Evolutionary conservation across 2,888 invertebrate species (phyloP), one percentile per base, ranked within the genome.

Genomic region (Amphiduros pacificus): DNA sequence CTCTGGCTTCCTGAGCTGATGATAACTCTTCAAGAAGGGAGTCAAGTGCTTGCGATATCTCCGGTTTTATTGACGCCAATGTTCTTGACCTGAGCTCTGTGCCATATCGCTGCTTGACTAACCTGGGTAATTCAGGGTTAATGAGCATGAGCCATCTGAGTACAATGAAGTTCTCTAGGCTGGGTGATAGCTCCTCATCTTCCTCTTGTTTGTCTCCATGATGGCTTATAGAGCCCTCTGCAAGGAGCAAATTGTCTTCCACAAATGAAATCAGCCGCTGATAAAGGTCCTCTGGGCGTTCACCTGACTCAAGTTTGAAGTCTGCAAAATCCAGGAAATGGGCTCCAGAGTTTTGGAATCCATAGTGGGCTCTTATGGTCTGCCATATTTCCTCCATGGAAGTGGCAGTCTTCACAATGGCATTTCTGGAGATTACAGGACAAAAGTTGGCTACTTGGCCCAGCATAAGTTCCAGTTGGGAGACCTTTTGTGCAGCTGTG

Each of bases 291-390:
- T 70, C 67, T 0, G 63, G 66, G 17, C 66, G 49, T 54, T 71
- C 70, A 3, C 55, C 62, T 11, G 61, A 62, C 40, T 70, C 64
- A 2, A 63, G 56, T 9, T 56, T 31, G 5, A 72, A 62, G 32
- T 55, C 44, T 2, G 55, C 57, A 31, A 69, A 66, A 48, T 69
- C 65, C 1, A 70, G 9, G 27, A 72, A 70, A 26, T 67, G 68
- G 1, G 54, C 64, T 2, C 72, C 71, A 9, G 71, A 67, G 6
- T 67, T 62, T 31, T 73, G 72, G 40, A 73, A 71, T 1, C 71
- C 71, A 61, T 61, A 70, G 44, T 73, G 68, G n/a, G 61, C 40
- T 0, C 69, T 56, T 22, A 71, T 69, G 2, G 61, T 44, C 31
- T 64, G 58, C 64, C 61, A 65, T 17, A 65, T 55, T 9, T 20